Evolutionary conservation across 2,888 invertebrate species (phyloP).

Genomic region (Sarcophaga rosellei): DNA sequence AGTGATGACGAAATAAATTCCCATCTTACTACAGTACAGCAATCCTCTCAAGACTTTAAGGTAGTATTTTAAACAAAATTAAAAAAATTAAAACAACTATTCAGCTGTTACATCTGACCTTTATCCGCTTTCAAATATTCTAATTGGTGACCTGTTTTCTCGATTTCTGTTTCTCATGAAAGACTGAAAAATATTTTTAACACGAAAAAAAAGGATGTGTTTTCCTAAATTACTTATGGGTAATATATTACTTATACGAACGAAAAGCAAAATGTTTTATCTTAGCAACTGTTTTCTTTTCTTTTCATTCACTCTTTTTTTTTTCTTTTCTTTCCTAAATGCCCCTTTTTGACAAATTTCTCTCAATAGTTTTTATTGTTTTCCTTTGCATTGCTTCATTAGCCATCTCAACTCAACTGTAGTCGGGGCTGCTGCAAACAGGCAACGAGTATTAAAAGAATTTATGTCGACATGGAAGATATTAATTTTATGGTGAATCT

Average conservation of each 20-base stretch:
- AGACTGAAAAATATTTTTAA: neutral
- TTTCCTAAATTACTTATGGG: neutral
- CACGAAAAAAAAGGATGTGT: neutral
- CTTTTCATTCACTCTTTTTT: neutral
- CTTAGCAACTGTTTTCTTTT: neutral
- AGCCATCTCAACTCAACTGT: conserved; percentile 15
- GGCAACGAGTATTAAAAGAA: conserved; percentile 38
- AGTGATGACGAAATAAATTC: too few species aligned
- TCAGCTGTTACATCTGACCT: neutral
- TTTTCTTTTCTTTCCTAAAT: conserved; percentile 1
- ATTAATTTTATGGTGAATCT: conserved; percentile 59
- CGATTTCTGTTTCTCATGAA: neutral
- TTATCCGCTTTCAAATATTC: neutral
- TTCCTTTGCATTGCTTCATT: neutral
- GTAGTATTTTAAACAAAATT: too few species aligned
- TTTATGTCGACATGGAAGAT: conserved; percentile 59
- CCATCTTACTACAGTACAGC: too few species aligned
- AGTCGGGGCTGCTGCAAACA: neutral
- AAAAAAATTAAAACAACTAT: neutral
- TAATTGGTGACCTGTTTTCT: conserved; percentile 17
- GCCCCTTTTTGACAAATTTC: conserved; percentile 45
- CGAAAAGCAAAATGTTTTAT: neutral
- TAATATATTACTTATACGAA: neutral
- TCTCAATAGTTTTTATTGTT: conserved; percentile 4
- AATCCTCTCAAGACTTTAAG: too few species aligned